phyloP scores from a whole-genome alignment of 2,888 invertebrate species.

The Erebia epiphron region DNA sequence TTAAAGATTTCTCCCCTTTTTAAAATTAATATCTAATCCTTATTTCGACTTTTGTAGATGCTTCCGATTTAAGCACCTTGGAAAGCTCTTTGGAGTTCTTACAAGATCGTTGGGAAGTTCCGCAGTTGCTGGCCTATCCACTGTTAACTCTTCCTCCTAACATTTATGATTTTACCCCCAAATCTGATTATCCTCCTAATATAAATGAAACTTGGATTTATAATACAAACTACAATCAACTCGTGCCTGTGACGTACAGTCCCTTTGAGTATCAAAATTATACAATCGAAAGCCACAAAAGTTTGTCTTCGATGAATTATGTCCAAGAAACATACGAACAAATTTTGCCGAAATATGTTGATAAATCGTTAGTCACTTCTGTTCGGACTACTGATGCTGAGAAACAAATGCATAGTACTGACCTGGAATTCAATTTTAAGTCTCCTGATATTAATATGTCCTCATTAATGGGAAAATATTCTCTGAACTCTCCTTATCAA shows the following conservation, averaged over 20 bases:
- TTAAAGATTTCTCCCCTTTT: background rate
- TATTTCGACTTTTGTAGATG: conserved; percentile 46
- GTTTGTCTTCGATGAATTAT: conserved; percentile 60
- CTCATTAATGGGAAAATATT: conserved; percentile 40
- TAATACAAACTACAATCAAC: conserved; percentile 5
- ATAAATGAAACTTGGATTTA: conserved; percentile 8
- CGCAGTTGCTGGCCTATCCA: conserved; percentile 28
- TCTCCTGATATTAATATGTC: conserved; percentile 40
- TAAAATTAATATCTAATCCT: conserved; percentile 20
- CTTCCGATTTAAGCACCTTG: conserved; percentile 45
- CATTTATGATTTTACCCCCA: background rate
- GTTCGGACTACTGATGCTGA: conserved; percentile 51
- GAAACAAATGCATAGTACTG: conserved; percentile 56
- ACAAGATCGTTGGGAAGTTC: conserved; percentile 22
- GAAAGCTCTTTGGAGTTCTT: conserved; percentile 29
- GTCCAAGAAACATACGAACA: conserved; percentile 40
- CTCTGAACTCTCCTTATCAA: conserved; percentile 38
- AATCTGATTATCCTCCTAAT: background rate
- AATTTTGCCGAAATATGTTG: conserved; percentile 18
- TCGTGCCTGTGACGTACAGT: background rate
- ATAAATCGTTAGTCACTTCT: conserved; percentile 44
- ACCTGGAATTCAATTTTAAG: conserved; percentile 50
- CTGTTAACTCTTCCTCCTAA: conserved; percentile 22
- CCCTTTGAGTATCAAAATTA: background rate
- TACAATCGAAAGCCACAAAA: conserved; percentile 39